Evolutionary conservation across 2,113 vertebrate species (phyloP).

Genomic region (Semnopithecus entellus): DNA sequence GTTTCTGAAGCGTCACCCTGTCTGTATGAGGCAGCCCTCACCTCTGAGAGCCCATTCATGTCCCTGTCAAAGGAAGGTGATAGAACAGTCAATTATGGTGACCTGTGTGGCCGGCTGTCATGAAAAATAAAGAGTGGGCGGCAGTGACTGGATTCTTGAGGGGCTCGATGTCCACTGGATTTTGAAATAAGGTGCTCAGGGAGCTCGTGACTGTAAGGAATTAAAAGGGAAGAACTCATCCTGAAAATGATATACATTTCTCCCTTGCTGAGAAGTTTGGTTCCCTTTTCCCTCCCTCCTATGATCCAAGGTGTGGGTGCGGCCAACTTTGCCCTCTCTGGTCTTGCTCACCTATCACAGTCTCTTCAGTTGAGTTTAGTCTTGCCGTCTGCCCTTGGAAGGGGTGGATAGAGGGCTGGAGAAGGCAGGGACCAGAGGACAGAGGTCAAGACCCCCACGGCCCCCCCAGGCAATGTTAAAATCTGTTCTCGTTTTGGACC

Average conservation of each 20-base stretch:
- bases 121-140: neutral
- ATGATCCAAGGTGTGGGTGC: neutral
- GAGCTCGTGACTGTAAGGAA: neutral
- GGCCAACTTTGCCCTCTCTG: neutral
- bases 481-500: neutral
- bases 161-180: neutral
- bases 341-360: neutral
- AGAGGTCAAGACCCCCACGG: neutral
- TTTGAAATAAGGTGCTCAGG: neutral
- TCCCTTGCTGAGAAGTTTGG: neutral
- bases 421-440: too few species aligned
- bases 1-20: neutral
- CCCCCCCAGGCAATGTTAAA: neutral
- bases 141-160: neutral
- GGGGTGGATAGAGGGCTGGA: too few species aligned
- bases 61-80: conserved; percentile 53
- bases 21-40: neutral
- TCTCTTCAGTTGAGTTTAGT: neutral
- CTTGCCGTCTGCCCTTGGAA: too few species aligned
- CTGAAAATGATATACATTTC: neutral
- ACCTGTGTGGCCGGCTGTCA: conserved; percentile 56
- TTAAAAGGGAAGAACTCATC: neutral
- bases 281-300: neutral
- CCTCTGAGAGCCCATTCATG: neutral
- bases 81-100: neutral